A percentile compares a stretch with the other conserved stretches of the same genome.
These are phyloP conservation scores for Ypsolopha sequella DNA, from an alignment of 2,888 invertebrate genomes.

Conservation along the genomic window DNA sequence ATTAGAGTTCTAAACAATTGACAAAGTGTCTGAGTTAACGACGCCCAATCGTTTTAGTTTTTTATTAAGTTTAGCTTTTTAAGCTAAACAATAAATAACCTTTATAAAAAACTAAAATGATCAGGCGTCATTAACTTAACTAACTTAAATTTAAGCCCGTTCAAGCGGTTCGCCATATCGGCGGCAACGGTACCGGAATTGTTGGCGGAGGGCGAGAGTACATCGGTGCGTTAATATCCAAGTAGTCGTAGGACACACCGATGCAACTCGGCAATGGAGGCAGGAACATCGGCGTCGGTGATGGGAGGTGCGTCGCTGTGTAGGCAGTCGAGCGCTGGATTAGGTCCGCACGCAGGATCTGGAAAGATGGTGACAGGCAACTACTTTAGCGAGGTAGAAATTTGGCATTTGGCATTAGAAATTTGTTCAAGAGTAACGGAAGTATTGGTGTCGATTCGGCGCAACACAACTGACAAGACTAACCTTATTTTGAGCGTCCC, in stretches of 20 bases:
- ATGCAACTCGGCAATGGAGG: conserved; percentile 27
- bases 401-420: no score
- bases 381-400: background rate
- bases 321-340: conserved; percentile 26
- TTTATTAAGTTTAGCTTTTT: no score
- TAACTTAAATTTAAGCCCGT: conserved; percentile 3
- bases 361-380: conserved; percentile 18
- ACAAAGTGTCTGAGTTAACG: no score
- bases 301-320: conserved; percentile 3
- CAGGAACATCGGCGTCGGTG: conserved; percentile 27
- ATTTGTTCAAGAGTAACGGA: no score
- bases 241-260: conserved; percentile 31
- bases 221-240: conserved; percentile 10
- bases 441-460: background rate
- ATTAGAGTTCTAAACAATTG: background rate
- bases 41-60: no score
- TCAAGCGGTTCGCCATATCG: conserved; percentile 34
- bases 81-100: no score
- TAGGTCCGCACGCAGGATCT: conserved; percentile 33
- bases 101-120: no score
- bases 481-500: no score
- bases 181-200: conserved; percentile 20
- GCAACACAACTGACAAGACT: background rate
- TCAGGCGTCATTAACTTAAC: no score
- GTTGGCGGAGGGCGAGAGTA: conserved; percentile 26